Conservation (phyloP, 2,797 vertebrate species). For the Mionectes olivaceus region DNA sequence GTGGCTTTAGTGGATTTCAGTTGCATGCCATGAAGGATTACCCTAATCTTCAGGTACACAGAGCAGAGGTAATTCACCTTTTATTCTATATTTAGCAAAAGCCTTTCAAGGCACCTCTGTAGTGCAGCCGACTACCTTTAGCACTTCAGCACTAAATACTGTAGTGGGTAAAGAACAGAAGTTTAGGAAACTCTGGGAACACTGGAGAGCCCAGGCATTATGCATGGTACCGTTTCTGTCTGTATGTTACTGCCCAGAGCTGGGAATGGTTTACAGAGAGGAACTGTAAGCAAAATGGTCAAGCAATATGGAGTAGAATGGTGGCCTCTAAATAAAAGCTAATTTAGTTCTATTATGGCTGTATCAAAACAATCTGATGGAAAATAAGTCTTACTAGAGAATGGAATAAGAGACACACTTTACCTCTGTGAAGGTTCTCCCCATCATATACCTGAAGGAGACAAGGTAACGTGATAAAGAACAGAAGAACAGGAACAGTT, state of each 20-base stretch:
- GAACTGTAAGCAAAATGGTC: background rate
- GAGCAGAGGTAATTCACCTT: conserved; percentile 33
- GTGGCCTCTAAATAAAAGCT: background rate
- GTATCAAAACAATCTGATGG: background rate
- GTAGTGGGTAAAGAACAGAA: background rate
- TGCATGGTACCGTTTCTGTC: background rate
- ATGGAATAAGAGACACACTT: background rate
- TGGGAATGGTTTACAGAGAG: background rate
- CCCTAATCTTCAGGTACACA: conserved; percentile 1
- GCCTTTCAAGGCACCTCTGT: background rate
- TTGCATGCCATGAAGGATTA: background rate
- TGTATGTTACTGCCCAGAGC: background rate
- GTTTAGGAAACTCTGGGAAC: background rate
- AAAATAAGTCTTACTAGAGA: background rate
- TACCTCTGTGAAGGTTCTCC: background rate
- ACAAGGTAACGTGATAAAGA: background rate
- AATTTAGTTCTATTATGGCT: background rate
- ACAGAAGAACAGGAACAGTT: background rate
- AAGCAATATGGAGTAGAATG: background rate
- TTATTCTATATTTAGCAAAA: conserved; percentile 48
- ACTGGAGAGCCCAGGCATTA: background rate
- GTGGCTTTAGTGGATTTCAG: conserved; percentile 6
- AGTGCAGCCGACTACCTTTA: background rate
- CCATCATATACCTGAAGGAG: background rate
- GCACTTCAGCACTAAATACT: background rate